These are phyloP conservation scores for Pelecanus crispus DNA, from an alignment of 2,113 vertebrate species.

Conservation along the genomic window DNA sequence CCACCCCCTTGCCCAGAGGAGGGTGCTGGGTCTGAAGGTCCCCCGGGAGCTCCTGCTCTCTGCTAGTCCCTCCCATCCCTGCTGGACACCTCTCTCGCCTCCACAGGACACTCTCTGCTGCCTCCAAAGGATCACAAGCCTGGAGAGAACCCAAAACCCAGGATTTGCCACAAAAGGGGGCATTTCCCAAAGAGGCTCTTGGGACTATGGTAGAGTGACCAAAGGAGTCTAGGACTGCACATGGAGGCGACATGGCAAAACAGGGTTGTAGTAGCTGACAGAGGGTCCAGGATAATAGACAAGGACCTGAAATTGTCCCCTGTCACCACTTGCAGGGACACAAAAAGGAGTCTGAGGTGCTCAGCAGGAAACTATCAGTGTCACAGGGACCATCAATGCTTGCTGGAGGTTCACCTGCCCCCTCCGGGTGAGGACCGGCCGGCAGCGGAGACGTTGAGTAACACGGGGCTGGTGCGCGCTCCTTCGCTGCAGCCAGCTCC, in stretches of 20 bases:
- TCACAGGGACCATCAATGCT: neutral
- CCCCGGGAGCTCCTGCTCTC: neutral
- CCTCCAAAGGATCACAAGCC: neutral
- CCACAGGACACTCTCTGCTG: neutral
- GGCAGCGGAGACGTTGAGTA: neutral
- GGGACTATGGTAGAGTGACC: neutral
- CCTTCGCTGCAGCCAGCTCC: neutral
- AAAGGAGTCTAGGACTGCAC: neutral
- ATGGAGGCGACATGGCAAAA: neutral
- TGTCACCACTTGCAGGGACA: rapidly evolving
- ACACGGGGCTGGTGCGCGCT: neutral
- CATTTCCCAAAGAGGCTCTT: neutral
- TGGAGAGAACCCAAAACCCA: neutral
- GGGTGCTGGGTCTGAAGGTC: neutral
- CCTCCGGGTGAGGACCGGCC: neutral
- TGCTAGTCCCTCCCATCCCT: neutral
- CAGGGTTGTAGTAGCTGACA: neutral
- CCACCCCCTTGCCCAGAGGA: neutral
- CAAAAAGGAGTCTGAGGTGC: neutral
- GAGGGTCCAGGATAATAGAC: neutral
- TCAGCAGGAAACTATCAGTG: neutral
- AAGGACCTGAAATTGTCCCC: neutral
- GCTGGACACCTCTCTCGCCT: neutral
- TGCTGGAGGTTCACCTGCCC: neutral
- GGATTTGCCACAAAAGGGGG: rapidly evolving